A percentile compares a stretch with the other conserved stretches of the same genome.
Conservation (phyloP, 2,113 vertebrate species). For the Numenius arquata region DNA sequence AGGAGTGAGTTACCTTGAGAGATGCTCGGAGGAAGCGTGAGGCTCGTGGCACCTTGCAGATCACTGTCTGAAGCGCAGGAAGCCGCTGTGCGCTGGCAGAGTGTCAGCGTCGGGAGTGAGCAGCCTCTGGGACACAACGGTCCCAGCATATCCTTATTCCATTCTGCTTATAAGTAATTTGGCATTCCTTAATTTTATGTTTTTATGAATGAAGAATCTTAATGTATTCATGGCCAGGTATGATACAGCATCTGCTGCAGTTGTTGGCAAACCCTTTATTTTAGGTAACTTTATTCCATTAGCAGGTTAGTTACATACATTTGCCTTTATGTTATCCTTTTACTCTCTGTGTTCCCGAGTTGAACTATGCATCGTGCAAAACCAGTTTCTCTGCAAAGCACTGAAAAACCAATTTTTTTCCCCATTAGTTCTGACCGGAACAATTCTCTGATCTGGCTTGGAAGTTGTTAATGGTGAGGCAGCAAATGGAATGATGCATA, state of each 20-base stretch:
- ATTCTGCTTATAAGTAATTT: background rate
- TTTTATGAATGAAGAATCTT: background rate
- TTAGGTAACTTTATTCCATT: background rate
- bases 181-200: background rate
- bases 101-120: fast-evolving
- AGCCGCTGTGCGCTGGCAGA: background rate
- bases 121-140: background rate
- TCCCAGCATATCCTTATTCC: background rate
- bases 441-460: background rate
- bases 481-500: background rate
- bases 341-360: background rate
- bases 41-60: background rate
- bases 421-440: background rate
- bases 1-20: background rate
- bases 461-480: background rate
- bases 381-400: background rate
- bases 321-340: background rate
- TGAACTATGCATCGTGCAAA: background rate
- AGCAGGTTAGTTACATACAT: background rate
- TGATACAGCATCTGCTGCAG: background rate
- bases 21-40: background rate
- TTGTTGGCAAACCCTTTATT: background rate
- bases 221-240: background rate
- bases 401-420: background rate
- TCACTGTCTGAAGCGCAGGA: background rate